Evolutionary conservation across 2,888 invertebrate species (phyloP).

Genomic region (Bombylius major): DNA sequence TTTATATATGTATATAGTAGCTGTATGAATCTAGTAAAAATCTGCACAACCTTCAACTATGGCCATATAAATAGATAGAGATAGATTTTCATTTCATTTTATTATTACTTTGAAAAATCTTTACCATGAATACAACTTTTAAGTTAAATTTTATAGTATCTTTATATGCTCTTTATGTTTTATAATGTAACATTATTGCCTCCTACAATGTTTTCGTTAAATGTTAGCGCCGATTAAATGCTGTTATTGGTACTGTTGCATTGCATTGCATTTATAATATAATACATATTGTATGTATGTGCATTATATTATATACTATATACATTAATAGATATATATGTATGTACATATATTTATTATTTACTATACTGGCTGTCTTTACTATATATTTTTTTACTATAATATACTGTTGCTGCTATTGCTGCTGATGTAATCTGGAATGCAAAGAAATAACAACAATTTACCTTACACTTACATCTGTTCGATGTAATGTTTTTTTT

Average conservation of each 20-base stretch:
- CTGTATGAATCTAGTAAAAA: too few species aligned
- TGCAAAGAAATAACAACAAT: background rate
- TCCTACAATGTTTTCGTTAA: background rate
- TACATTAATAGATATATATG: background rate
- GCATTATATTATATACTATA: background rate
- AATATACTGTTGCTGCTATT: background rate
- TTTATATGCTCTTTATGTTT: too few species aligned
- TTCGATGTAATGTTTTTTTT: background rate
- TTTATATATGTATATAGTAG: too few species aligned
- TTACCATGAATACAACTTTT: too few species aligned
- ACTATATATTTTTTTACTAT: too few species aligned
- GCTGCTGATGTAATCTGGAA: background rate
- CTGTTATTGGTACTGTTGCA: background rate
- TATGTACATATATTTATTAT: background rate
- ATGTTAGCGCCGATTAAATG: slow-evolving; percentile 1
- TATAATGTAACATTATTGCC: background rate
- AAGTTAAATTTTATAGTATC: too few species aligned
- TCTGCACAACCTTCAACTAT: too few species aligned
- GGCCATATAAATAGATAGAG: too few species aligned
- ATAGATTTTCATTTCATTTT: too few species aligned
- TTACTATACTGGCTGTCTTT: too few species aligned
- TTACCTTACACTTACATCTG: background rate
- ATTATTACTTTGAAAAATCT: too few species aligned
- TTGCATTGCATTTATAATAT: too few species aligned
- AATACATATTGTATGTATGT: background rate